Base-by-base conservation (phyloP, 2,888 invertebrate genomes). In the Amblyjoppa proteus region DNA sequence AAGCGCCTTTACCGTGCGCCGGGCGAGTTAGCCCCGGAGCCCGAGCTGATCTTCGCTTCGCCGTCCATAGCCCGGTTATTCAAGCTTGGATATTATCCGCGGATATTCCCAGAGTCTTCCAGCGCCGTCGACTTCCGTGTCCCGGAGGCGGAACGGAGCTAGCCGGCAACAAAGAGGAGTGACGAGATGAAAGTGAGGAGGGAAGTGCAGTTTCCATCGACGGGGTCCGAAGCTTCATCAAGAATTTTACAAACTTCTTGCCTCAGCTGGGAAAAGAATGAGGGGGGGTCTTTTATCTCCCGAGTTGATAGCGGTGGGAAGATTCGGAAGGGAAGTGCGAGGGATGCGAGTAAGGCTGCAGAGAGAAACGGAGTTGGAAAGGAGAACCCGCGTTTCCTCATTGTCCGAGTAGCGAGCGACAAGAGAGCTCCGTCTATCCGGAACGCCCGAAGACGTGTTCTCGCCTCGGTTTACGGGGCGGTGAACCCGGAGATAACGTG, bases 181-280 rank as follows among this genome's bases (percentile, higher is more conserved):
- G 38, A 71, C 25, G 38, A 66, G 66, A 66, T 34, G 70, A 53
- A 68, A 64, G 41, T 51, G 45, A 68, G 25, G 56, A 51, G 28
- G 41, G 2, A 81, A 61, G 70, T 66, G 69, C 70, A 64, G 74
- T 74, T 73, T 70, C 34, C 78, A 58, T 70, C 69, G 77, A 61
- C 38, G 25, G 74, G 58, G 74, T 74, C 31, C 61, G 61, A 49
- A 45, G 49, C 38, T 76, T 66, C 70, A 70, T 76, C 85, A 71
- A 66, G 51, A 85, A 73, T 74, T 77, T 80, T 69, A 81, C 53
- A 78, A 75, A 70, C 74, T 81, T 41, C 49, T 49, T 51, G 64
- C 2, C 16, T 51, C 16, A 28, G 58, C 49, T 38, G 38, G 51
- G 51, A 66, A 51, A 61, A 77, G 53, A 73, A 70, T 56, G 58